Evolutionary conservation across 2,888 invertebrate species (phyloP), one percentile per base, ranked within the genome.

Genomic region (Odontocolon sp.): DNA sequence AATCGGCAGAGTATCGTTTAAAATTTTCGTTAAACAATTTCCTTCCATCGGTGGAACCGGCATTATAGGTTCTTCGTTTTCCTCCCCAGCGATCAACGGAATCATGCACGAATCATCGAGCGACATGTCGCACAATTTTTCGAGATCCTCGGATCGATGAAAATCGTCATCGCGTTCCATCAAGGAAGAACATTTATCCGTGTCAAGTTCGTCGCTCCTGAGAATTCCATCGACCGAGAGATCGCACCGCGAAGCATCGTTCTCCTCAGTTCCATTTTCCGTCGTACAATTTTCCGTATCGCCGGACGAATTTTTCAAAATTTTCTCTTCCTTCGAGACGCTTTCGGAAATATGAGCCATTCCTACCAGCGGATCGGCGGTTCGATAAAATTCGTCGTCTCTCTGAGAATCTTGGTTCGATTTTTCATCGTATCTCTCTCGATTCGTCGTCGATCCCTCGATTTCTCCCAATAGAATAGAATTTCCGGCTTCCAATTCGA

Each of bases 1-100:
- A 14, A 86, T 85, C 3, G 86, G 85, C 31, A 83, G 50, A 31
- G 84, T 82, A 16, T 86, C 81, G 54, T 86, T 86, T 5, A 86
- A 79, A 1, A 86, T 81, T 61, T 85, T 85, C 2, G 85, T 84
- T 8, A 86, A 70, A 47, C 83, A 84, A 63, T 85, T 86, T 1
- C 79, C 84, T 11, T 85, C 86, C 80, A 85, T 85, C 4, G 86
- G 84, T 2, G 81, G 76, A 0, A 79, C 82, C 1, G 83, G 84
- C 75, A 85, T 83, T 76, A 80, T 82, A 1, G 85, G 82, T 47
- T 85, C 86, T 47, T 85, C 85, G 28, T 21, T 69, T 3, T 81
- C 83, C 31, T 82, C 84, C 0, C 73, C 82, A 3, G 83, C 80
- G 14, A 85, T 83, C 9, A 86, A 64, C 14, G 84, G 85, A 16